These are phyloP conservation scores for Rhinoptilus africanus DNA, from an alignment of 2,113 vertebrate species.

Conservation along the genomic window DNA sequence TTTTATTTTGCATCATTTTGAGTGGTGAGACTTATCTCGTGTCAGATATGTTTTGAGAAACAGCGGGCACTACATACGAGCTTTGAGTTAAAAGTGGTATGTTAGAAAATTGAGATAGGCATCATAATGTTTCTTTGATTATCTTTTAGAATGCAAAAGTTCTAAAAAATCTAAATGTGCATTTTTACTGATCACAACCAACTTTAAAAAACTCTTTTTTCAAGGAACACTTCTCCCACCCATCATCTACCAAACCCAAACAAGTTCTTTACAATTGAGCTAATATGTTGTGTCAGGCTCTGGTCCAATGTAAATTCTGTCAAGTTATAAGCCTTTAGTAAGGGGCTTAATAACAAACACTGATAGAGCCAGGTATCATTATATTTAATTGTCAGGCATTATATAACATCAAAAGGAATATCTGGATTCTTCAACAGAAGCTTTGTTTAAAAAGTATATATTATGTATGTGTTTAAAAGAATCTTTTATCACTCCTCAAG, in stretches of 20 bases:
- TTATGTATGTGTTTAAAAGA: background rate
- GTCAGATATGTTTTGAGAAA: background rate
- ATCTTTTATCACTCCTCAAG: background rate
- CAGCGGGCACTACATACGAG: background rate
- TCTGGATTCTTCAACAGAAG: background rate
- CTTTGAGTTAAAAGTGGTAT: background rate
- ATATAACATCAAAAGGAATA: constrained; percentile 20
- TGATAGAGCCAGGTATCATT: background rate
- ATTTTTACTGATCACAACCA: background rate
- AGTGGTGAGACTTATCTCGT: background rate
- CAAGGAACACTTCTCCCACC: background rate
- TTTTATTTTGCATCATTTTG: background rate
- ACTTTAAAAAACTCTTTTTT: background rate
- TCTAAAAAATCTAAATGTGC: background rate
- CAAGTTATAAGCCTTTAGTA: background rate
- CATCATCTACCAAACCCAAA: background rate
- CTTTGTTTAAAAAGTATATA: background rate
- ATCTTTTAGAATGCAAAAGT: background rate
- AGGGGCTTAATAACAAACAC: background rate
- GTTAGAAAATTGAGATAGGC: background rate
- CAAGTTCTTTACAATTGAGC: background rate
- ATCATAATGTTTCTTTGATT: background rate
- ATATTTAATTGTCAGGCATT: background rate
- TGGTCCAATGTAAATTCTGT: background rate
- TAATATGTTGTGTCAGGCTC: background rate